Base-by-base conservation (phyloP, 2,113 vertebrate genomes). In the Indicator indicator region DNA sequence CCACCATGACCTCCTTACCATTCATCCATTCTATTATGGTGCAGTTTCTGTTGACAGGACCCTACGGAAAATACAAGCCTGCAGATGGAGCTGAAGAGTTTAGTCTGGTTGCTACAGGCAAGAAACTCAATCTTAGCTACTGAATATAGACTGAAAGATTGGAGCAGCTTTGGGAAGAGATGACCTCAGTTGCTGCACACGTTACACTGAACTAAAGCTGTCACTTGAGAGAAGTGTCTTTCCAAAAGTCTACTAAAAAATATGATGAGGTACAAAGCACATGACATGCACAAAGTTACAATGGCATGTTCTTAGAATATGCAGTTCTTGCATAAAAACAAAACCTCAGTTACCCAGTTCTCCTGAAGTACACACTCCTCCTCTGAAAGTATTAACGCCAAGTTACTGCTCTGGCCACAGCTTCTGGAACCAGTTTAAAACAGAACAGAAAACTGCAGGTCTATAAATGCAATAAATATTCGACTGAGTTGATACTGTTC, bases 11-110 rank as follows among this genome's bases (percentile, higher is more conserved):
- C 70, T 84, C 63, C 62, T 87, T n/a, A 54, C 36, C 27, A 58
- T 30, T 21, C 59, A 65, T 16, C 5, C 58, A 58, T 6, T 23
- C 62, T 58, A 52, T 23, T 11, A 40, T 0, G 3, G 32, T 7
- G 33, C 15, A 44, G 6, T 16, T 75, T 32, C 42, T 26, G 23
- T 42, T 21, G 65, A 19, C 33, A 56, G 27, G 23, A 63, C 48
- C 33, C 40, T 20, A 20, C 1, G 27, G 55, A 67, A 56, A 93
- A 70, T 1, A 48, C 1, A 62, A 79, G 20, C 93, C 96, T 90
- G 86, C 42, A 97, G 95, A 85, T 95, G 94, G 93, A 93, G 91
- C 93, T 91, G 69, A 91, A 91, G 94, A 94, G 36, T 26, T 95
- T 36, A 56, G 60, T 13, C 38, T 42, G 72, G 62, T 70, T 42